phyloP scores from a whole-genome alignment of 2,113 vertebrate genomes.

The Gila orcuttii region DNA sequence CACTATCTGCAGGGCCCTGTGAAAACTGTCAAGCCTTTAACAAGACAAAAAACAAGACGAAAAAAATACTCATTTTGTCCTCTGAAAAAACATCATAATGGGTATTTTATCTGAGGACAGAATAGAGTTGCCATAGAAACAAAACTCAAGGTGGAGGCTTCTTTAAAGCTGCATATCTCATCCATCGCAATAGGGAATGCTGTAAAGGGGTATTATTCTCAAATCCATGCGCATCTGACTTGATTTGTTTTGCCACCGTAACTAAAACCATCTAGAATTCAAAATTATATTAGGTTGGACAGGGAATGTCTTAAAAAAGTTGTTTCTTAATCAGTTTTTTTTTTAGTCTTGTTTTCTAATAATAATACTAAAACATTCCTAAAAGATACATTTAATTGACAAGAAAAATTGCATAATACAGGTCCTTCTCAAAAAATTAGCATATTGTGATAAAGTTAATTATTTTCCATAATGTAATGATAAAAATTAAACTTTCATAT shows the following conservation, averaged over 20 bases:
- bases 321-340: background rate
- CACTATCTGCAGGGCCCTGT: slow-evolving; percentile 9
- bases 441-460: too few species aligned
- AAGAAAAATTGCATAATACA: background rate
- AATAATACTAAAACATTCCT: background rate
- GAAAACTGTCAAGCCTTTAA: slow-evolving; percentile 47
- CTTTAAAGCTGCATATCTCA: slow-evolving; percentile 56
- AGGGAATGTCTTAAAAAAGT: background rate
- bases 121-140: slow-evolving; percentile 72
- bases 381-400: background rate
- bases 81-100: slow-evolving; percentile 58
- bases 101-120: slow-evolving; percentile 62
- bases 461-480: too few species aligned
- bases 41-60: slow-evolving; percentile 47
- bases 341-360: background rate
- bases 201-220: slow-evolving; percentile 7
- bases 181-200: slow-evolving; percentile 40
- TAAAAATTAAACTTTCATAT: too few species aligned
- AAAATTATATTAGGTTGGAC: background rate
- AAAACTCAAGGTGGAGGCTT: slow-evolving; percentile 60
- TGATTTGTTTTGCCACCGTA: slow-evolving; percentile 28
- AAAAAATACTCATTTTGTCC: slow-evolving; percentile 41
- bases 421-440: too few species aligned
- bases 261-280: slow-evolving; percentile 39
- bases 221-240: slow-evolving; percentile 8